Conservation (phyloP, 2,888 invertebrate species). For the Ischnura elegans region DNA sequence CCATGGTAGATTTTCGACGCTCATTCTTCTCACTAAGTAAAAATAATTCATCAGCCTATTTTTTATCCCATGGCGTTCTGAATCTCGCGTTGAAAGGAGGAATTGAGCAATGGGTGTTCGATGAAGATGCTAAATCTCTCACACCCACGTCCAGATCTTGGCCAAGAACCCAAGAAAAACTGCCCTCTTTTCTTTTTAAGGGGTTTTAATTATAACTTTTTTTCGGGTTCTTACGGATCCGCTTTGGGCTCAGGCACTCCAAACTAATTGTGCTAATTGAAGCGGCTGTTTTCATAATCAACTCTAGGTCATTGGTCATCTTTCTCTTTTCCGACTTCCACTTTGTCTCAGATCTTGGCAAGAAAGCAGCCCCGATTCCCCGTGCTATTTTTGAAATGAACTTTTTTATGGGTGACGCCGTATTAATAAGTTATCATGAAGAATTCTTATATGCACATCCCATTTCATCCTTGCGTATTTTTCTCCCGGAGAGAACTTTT, state of each 20-base stretch:
- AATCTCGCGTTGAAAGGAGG: not conserved
- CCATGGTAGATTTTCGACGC: no score
- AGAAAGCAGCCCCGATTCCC: not conserved
- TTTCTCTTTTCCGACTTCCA: not conserved
- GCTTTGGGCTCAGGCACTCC: not conserved
- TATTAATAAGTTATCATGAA: conserved; percentile 45
- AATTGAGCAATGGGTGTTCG: not conserved
- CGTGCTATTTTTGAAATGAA: not conserved
- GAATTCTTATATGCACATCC: conserved; percentile 5
- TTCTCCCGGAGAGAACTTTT: not conserved
- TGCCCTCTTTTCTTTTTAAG: not conserved
- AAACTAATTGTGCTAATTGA: not conserved
- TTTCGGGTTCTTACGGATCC: not conserved
- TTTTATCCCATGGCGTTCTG: not conserved
- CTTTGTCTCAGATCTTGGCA: not conserved
- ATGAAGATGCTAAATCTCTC: not conserved
- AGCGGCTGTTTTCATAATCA: not conserved
- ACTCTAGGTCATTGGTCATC: conserved; percentile 41
- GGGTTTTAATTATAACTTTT: not conserved
- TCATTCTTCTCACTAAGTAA: no score
- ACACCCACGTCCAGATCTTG: not conserved
- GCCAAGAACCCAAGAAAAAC: not conserved
- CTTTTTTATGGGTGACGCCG: not conserved
- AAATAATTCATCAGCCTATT: no score
- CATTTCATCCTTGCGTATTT: not conserved